Evolutionary conservation across 2,888 invertebrate species (phyloP).

Genomic region (Creontiades dilutus): DNA sequence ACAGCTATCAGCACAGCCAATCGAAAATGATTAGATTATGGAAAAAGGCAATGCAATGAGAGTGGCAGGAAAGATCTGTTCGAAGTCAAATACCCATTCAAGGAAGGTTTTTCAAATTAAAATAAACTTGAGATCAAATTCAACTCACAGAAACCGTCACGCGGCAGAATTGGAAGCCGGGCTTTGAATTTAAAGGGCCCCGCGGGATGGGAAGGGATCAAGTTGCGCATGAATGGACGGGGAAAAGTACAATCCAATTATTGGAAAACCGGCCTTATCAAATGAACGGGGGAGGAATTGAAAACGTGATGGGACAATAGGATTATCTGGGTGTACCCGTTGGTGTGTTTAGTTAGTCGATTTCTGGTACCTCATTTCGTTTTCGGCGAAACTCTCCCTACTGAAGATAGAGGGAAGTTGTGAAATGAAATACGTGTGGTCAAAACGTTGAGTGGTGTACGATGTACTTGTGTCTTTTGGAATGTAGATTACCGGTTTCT

Average conservation of each 20-base stretch:
- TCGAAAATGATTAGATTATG: too few species aligned
- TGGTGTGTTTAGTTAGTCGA: not conserved
- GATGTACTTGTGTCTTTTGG: too few species aligned
- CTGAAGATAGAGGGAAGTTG: too few species aligned
- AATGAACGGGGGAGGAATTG: constrained; percentile 39
- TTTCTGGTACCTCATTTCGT: not conserved
- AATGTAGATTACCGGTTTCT: too few species aligned
- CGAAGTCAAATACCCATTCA: not conserved
- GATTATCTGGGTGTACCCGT: not conserved
- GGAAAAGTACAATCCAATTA: constrained; percentile 35
- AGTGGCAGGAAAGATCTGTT: not conserved
- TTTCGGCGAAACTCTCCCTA: not conserved
- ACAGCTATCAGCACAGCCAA: too few species aligned
- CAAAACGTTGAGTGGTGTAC: too few species aligned
- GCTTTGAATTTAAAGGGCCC: constrained; percentile 11
- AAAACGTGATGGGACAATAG: constrained; percentile 15
- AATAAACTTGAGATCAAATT: constrained; percentile 16
- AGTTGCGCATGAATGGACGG: constrained; percentile 10
- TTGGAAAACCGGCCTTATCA: constrained; percentile 32
- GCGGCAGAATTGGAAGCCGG: not conserved
- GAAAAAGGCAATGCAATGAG: too few species aligned
- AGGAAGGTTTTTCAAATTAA: not conserved
- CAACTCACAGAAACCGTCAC: not conserved
- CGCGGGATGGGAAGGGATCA: not conserved
- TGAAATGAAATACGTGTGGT: too few species aligned